Conservation (phyloP, 1,140 invertebrate species). For the Bombus picipes region DNA sequence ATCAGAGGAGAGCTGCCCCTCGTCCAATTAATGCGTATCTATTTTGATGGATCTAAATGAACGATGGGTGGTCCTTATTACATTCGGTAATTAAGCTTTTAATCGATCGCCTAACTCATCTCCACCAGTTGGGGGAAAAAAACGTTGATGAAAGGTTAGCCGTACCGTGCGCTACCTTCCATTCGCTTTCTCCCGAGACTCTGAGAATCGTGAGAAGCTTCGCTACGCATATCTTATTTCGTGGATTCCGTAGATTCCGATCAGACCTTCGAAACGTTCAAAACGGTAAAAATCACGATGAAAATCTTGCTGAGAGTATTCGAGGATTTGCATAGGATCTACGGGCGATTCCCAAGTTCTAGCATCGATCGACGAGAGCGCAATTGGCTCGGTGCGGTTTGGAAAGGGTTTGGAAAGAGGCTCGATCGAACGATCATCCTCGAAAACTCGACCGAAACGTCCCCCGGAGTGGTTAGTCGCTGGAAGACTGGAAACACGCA, state of each 20-base stretch:
- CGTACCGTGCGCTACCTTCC: background rate
- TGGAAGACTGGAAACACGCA: background rate
- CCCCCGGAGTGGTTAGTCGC: background rate
- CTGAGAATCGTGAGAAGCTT: background rate
- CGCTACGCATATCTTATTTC: too few species aligned
- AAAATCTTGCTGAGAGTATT: background rate
- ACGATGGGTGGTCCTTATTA: slow-evolving; percentile 57
- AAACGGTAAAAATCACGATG: background rate
- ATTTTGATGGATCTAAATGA: slow-evolving; percentile 47
- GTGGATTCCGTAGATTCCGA: too few species aligned
- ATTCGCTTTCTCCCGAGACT: background rate
- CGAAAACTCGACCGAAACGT: background rate
- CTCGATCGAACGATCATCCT: background rate
- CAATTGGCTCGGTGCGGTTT: background rate
- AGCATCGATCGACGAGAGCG: background rate
- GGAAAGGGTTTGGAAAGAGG: background rate
- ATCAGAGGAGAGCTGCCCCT: slow-evolving; percentile 50
- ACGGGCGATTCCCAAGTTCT: background rate
- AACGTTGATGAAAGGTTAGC: background rate
- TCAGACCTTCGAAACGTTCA: background rate
- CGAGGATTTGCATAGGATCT: background rate
- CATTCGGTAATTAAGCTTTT: slow-evolving; percentile 58
- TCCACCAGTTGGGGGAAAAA: background rate
- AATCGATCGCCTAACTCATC: slow-evolving; percentile 24
- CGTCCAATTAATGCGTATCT: slow-evolving; percentile 63